phyloP scores from a whole-genome alignment of 2,888 invertebrate genomes.

The Darwinula stevensoni region DNA sequence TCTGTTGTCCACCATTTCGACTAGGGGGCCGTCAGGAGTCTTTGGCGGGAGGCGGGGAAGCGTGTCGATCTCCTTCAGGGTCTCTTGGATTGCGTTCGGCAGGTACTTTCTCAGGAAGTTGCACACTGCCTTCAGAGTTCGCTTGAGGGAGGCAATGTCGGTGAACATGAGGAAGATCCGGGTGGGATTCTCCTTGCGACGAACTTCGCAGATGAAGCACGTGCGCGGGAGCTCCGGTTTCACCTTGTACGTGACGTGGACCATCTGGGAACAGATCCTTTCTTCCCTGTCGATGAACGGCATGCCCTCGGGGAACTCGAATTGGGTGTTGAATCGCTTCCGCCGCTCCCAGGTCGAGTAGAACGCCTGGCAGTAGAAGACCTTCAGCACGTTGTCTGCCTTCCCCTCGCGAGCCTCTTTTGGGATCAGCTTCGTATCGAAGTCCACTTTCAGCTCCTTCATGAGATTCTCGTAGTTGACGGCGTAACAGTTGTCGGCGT shows the following conservation, averaged over 20 bases:
- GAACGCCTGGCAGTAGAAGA: not conserved
- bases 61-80: too few relatives aligned
- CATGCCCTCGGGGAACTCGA: too few relatives aligned
- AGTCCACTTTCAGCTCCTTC: not conserved
- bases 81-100: too few relatives aligned
- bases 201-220: not conserved
- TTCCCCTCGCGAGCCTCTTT: not conserved
- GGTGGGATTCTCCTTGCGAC: slow-evolving; percentile 1
- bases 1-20: too few relatives aligned
- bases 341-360: not conserved
- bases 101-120: too few relatives aligned
- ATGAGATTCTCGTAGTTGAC: slow-evolving; percentile 2
- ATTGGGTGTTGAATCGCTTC: not conserved
- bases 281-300: not conserved
- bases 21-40: too few relatives aligned
- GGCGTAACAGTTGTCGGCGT: not conserved
- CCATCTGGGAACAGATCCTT: not conserved
- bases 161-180: not conserved
- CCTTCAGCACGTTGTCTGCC: not conserved
- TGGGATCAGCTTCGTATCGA: not conserved
- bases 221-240: not conserved
- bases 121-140: not conserved
- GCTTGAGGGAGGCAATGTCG: not conserved
- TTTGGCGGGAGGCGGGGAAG: too few relatives aligned
- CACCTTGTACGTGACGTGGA: not conserved